These are phyloP conservation scores for Taenioides sp. DNA, from an alignment of 2,797 vertebrate genomes.

Conservation along the genomic window DNA sequence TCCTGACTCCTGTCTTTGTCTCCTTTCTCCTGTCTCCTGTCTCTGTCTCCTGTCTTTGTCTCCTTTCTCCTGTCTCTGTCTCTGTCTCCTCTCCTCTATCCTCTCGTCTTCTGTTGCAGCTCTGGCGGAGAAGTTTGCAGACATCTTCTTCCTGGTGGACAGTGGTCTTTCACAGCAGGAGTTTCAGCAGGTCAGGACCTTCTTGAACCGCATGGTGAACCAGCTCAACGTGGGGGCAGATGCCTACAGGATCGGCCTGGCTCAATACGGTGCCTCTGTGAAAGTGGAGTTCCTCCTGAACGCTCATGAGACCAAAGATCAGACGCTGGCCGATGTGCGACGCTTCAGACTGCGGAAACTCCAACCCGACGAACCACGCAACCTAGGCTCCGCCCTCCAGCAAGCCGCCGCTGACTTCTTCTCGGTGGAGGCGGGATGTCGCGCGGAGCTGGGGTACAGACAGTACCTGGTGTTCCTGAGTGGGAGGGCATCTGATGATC, in stretches of 20 bases:
- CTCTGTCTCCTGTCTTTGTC: too few relatives aligned
- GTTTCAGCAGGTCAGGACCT: conserved; percentile 58
- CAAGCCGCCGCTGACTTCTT: conserved; percentile 68
- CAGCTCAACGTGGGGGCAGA: conserved; percentile 70
- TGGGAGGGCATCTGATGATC: conserved; percentile 72
- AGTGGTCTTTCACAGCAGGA: conserved; percentile 44
- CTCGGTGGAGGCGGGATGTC: conserved; percentile 65
- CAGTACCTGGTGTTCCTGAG: conserved; percentile 80
- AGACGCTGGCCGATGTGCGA: conserved; percentile 49
- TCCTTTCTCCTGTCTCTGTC: too few relatives aligned
- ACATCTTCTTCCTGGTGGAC: conserved; percentile 84
- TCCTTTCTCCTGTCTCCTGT: too few relatives aligned
- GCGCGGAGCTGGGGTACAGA: conserved; percentile 65
- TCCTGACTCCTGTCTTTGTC: too few relatives aligned
- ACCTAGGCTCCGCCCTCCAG: conserved; percentile 71
- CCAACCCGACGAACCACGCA: conserved; percentile 38
- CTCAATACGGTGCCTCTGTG: conserved; percentile 69
- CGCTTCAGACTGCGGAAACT: conserved; percentile 30
- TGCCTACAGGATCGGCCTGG: conserved; percentile 78
- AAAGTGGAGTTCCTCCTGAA: conserved; percentile 79
- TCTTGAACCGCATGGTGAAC: conserved; percentile 54
- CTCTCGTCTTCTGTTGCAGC: not conserved
- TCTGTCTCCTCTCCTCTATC: not conserved
- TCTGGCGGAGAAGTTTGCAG: conserved; percentile 59
- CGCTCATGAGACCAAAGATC: conserved; percentile 58